Evolutionary conservation across 2,888 invertebrate species (phyloP).

Genomic region (Drosophila mulleri): DNA sequence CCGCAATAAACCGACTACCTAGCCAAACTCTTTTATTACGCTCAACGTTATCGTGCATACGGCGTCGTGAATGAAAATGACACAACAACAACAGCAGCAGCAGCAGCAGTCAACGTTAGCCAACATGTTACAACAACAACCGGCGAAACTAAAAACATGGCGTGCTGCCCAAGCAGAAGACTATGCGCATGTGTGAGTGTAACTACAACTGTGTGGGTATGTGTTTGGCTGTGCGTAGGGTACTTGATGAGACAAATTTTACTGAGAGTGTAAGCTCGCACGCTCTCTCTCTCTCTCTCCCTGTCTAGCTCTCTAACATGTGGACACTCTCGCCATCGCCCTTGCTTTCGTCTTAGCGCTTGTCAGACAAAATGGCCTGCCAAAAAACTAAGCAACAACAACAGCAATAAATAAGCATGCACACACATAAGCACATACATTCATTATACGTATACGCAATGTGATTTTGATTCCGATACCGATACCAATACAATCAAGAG

Average conservation of each 20-base stretch:
- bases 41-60: slow-evolving; percentile 46
- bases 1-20: not conserved
- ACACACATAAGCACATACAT: not conserved
- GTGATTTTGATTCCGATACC: slow-evolving; percentile 40
- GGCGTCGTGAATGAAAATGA: slow-evolving; percentile 59
- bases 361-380: slow-evolving; percentile 51
- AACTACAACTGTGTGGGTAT: slow-evolving; percentile 23
- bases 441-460: slow-evolving; percentile 50
- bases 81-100: slow-evolving; percentile 29
- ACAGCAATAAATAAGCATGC: not conserved
- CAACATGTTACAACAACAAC: slow-evolving; percentile 54
- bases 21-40: not conserved
- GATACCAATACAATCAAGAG: slow-evolving; percentile 11
- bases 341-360: slow-evolving; percentile 8
- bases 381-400: slow-evolving; percentile 14
- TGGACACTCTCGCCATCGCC: slow-evolving; percentile 34
- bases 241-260: slow-evolving; percentile 10
- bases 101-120: slow-evolving; percentile 17
- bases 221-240: slow-evolving; percentile 23
- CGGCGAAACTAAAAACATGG: slow-evolving; percentile 63
- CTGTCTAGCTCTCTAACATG: slow-evolving; percentile 27
- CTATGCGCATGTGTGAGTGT: slow-evolving; percentile 60
- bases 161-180: slow-evolving; percentile 45
- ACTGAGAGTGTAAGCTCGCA: slow-evolving; percentile 27
- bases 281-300: slow-evolving; percentile 6